Evolutionary conservation across 92 coral and sea anemone genomes (phyloP).

Genomic region (Parazoanthus atlanticus): DNA sequence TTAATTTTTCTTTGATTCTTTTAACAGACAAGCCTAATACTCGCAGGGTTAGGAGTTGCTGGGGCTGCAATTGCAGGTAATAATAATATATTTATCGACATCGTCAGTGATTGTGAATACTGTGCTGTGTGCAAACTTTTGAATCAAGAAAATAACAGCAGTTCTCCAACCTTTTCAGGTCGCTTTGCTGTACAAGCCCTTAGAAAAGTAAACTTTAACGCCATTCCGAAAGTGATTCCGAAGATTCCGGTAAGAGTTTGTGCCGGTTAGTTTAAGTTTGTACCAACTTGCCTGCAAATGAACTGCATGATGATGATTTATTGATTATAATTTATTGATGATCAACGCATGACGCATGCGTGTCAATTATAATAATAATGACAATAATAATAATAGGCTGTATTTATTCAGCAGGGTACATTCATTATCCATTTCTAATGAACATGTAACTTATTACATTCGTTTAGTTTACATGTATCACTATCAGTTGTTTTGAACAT

Average conservation of each 20-base stretch:
- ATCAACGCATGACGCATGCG: too few relatives aligned
- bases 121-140: background rate
- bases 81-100: background rate
- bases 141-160: background rate
- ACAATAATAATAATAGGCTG: too few relatives aligned
- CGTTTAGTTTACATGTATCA: too few relatives aligned
- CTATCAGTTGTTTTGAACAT: too few relatives aligned
- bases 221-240: slow-evolving; percentile 92
- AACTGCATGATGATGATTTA: too few relatives aligned
- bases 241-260: slow-evolving; percentile 84
- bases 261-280: background rate
- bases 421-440: too few relatives aligned
- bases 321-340: too few relatives aligned
- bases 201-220: slow-evolving; percentile 81
- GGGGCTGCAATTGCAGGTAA: slow-evolving; percentile 95
- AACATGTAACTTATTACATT: too few relatives aligned
- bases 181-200: slow-evolving; percentile 90
- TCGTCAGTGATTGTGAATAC: too few relatives aligned
- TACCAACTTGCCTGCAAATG: background rate
- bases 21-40: slow-evolving; percentile 74
- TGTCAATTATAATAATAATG: too few relatives aligned
- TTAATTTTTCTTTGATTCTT: background rate
- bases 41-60: slow-evolving; percentile 97
- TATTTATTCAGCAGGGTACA: too few relatives aligned
- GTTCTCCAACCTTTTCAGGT: slow-evolving; percentile 52